Evolutionary conservation across 2,888 invertebrate genomes (phyloP).

Genomic region (Cosmopolites sordidus): DNA sequence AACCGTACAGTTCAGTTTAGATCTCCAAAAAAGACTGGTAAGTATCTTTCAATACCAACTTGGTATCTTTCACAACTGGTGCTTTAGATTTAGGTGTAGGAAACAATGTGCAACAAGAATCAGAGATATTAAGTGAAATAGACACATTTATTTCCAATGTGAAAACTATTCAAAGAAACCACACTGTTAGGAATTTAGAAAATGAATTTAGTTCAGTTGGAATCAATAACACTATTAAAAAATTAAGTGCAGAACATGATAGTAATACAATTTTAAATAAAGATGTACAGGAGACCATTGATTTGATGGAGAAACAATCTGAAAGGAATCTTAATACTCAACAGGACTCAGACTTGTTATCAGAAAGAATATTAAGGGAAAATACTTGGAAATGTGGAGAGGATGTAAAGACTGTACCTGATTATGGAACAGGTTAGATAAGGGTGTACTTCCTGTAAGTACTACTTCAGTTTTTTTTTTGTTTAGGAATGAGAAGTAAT

Average conservation of each 20-base stretch:
- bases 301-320: constrained; percentile 32
- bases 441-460: no score
- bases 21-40: constrained; percentile 20
- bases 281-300: constrained; percentile 47
- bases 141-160: constrained; percentile 45
- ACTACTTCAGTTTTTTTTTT: constrained; percentile 2
- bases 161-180: constrained; percentile 38
- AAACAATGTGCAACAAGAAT: constrained; percentile 7
- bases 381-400: constrained; percentile 40
- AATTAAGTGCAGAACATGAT: no score
- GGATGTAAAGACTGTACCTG: constrained; percentile 43
- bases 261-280: constrained; percentile 19
- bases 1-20: constrained; percentile 20
- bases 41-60: no score
- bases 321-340: constrained; percentile 7
- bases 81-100: not conserved
- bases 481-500: constrained; percentile 38
- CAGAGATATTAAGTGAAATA: constrained; percentile 37
- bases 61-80: no score
- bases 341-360: not conserved
- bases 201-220: constrained; percentile 31
- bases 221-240: constrained; percentile 31
- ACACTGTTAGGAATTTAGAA: constrained; percentile 37
- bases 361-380: constrained; percentile 22
- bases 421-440: constrained; percentile 36